Conservation (phyloP, 2,888 invertebrate genomes). For the Embidobia sp. region DNA sequence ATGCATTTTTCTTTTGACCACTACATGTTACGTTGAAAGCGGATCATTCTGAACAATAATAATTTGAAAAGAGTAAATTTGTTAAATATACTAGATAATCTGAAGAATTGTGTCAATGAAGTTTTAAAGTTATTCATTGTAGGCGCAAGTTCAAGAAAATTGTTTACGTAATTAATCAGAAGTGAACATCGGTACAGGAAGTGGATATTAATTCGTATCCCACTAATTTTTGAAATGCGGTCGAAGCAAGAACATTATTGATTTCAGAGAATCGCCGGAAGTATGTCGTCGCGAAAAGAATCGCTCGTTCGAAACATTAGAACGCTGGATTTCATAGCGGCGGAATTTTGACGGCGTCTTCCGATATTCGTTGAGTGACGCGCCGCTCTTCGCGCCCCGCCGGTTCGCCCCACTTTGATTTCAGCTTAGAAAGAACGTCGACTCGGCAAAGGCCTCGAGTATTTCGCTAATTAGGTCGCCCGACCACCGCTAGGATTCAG, state of each 20-base stretch:
- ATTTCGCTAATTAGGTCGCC: conserved; percentile 80
- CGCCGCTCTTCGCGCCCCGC: conserved; percentile 66
- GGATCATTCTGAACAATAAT: too few relatives aligned
- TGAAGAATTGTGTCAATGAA: too few relatives aligned
- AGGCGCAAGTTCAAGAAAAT: too few relatives aligned
- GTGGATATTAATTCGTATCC: conserved; percentile 22
- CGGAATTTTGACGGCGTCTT: conserved; percentile 73
- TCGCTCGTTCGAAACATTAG: conserved; percentile 18
- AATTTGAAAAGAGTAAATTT: too few relatives aligned
- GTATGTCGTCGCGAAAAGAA: conserved; percentile 18
- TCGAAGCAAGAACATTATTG: conserved; percentile 27
- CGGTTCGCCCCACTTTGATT: conserved; percentile 42
- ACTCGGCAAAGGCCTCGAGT: conserved; percentile 59
- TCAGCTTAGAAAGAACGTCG: conserved; percentile 59
- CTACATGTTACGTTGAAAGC: too few relatives aligned
- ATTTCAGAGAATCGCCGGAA: conserved; percentile 9
- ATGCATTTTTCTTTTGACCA: too few relatives aligned
- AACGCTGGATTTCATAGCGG: conserved; percentile 32
- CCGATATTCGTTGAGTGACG: conserved; percentile 75
- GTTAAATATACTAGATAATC: too few relatives aligned
- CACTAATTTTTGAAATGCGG: conserved; percentile 8
- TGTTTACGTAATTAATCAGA: not conserved
- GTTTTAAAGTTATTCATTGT: too few relatives aligned
- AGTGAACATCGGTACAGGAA: conserved; percentile 4
- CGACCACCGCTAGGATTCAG: conserved; percentile 73